Evolutionary conservation across 2,888 invertebrate species (phyloP), one percentile per base, ranked within the genome.

Genomic region (Lumbricus terrestris): DNA sequence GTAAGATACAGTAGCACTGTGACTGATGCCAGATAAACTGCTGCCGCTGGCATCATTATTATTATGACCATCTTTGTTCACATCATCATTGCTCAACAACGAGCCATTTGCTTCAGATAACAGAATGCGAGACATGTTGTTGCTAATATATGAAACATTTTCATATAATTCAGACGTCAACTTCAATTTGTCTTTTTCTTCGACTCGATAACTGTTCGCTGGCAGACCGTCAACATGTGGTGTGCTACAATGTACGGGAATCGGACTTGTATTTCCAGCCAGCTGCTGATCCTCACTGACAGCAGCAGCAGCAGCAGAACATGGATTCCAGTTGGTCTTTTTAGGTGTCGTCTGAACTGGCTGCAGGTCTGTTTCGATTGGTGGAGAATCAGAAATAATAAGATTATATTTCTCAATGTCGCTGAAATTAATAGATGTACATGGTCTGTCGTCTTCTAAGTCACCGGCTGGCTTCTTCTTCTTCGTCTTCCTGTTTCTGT

Each of bases 381-480:
- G 88, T 15, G 90, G 40, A 40, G 91, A 90, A 83, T 91, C 90
- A 37, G 91, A 91, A 38, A 94, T 92, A 18, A 93, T 91, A 33
- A 94, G 90, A 91, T 93, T 93, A 90, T 94, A 93, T 42, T 93
- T 93, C 88, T 94, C 94, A 92, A 94, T 93, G 89, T 94, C 93
- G 91, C 93, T 94, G 90, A 93, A 94, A 90, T 93, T 93, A 69
- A 89, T 35, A 23, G 8, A 3, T 69, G 69, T 6, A 69, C 11
- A 69, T 11, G 16, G 29, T 69, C 69, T 69, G 29, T 69, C 69
- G n/a, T 69, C 69, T 69, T 29, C 5, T 11, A 69, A 69, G n/a
- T 8, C 69, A 69, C 69, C 69, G n/a, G n/a, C 69, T n/a, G 69
- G 8, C n/a, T 69, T 69, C n/a, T 69, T n/a, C 29, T 54, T 54